Base-by-base conservation (phyloP, 2,888 invertebrate species). In the Drosophila gaucha region DNA sequence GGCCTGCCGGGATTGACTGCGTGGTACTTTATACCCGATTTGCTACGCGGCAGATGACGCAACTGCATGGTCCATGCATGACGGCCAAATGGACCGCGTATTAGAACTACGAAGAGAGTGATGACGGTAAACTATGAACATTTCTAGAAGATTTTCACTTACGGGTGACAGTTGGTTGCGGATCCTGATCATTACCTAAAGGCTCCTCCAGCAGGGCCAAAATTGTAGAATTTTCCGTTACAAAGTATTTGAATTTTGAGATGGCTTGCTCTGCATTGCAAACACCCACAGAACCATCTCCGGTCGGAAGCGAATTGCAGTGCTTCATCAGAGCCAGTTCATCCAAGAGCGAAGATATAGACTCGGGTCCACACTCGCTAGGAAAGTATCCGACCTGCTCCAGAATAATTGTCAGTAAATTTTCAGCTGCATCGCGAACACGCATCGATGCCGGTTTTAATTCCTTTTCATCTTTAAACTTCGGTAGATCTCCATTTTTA, bases 351-450 rank as follows among this genome's bases (percentile, higher is more conserved):
- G 98, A 97, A 68, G 97, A 97, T 1, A 96, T 92, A 0, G 96
- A 96, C 90, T 96, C 96, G 0, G 96, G 95, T 0, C 97, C 96
- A 90, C 96, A 96, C 57, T 96, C 96, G 68, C 95, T 95, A 0
- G 96, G 96, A 85, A 96, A 96, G 86, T 96, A 96, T 0, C 96
- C 97, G 35, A 96, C 96, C 93, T 98, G 97, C 91, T 98, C 98
- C 64, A 98, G 93, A 76, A 99, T 96, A 64, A 96, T 94, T 77
- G 97, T 97, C 6, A 99, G 93, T 35, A 99, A 93, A 71, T 96
- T 96, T 92, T 99, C 99, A 0, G 99, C 99, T 0, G 99, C 98
- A 92, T 99, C 99, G 63, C 98, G 94, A 0, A 99, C 99, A 76
- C 99, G 93, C 96, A 98, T 97, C 0, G 99, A 99, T 0, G 98